Base-by-base conservation (phyloP, 1,140 invertebrate species). In the Colletes gigas region DNA sequence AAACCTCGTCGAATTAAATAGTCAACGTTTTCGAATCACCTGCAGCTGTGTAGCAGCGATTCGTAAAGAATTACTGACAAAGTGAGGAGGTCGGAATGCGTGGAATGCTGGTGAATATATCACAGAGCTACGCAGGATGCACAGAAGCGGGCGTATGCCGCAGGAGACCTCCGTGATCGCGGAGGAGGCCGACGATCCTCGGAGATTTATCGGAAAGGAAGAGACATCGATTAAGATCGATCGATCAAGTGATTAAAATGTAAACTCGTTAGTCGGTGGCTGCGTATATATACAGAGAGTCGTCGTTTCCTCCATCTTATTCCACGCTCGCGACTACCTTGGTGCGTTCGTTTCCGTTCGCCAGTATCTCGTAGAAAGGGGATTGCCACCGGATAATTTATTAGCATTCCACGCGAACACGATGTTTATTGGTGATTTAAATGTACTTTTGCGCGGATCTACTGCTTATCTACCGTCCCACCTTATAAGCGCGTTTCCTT, bases 321-420 rank as follows among this genome's bases (percentile, higher is more conserved):
- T 83, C 72, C 70, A 57, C 63, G 52, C 66, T 52, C 50, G 30
- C 44, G 79, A 52, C 57, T 59, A 52, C 60, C 15, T 30, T 7
- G 54, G 19, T n/a, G 63, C 44, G 57, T 83, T 81, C 77, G 73
- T 83, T 87, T 83, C 78, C 69, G 69, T 83, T 71, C 55, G 57
- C 41, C 76, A 66, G 80, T 83, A 79, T 81, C 69, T 59, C 66
- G 50, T 69, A 60, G 69, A 54, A 81, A 75, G 75, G 82, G 63
- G 67, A 86, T 86, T 63, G 82, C 74, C 81, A 65, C 19, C 74
- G 76, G 67, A 86, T 87, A 86, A 87, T 87, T 83, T 87, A 87
- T 87, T 87, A 81, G 81, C 84, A 87, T 87, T 87, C 84, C 77
- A 60, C 50, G 69, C 77, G 73, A 81, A 73, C 72, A 77, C 81